Percentiles rank a stretch among this genome's conserved stretches.
Evolutionary conservation across 2,113 vertebrate species (phyloP).

Genomic region (Toxostoma redivivum): DNA sequence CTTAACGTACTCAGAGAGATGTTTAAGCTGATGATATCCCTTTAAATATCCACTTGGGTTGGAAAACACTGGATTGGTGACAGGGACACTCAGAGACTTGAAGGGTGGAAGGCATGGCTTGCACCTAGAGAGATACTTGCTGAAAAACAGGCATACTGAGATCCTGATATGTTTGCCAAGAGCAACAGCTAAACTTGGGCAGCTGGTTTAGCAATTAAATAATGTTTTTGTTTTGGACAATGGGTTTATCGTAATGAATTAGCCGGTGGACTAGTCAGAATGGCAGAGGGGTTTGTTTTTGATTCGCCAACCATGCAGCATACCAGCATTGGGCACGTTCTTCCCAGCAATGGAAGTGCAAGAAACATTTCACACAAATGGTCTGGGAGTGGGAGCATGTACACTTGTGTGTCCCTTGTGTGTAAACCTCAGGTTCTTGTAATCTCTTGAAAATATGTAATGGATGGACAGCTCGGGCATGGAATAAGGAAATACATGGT

Average conservation of each 20-base stretch:
- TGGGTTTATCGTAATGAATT: constrained; percentile 17
- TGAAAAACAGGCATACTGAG: neutral
- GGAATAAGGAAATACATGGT: neutral
- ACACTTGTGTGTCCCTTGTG: neutral
- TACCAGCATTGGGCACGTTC: fast-evolving
- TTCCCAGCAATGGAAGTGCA: neutral
- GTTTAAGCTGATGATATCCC: neutral
- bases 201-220: constrained; percentile 46
- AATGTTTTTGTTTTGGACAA: constrained; percentile 38
- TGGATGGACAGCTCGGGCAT: neutral
- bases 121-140: neutral
- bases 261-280: neutral
- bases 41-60: neutral
- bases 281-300: constrained; percentile 7
- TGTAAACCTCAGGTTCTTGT: neutral
- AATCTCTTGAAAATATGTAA: neutral
- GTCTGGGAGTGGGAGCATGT: neutral
- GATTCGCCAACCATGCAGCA: neutral
- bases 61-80: neutral
- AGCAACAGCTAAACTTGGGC: neutral
- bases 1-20: neutral
- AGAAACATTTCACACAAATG: neutral
- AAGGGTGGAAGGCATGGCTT: neutral
- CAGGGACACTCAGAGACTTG: neutral
- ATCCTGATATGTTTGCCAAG: neutral